phyloP scores from a whole-genome alignment of 2,888 invertebrate genomes.

The Dascillus cervinus region DNA sequence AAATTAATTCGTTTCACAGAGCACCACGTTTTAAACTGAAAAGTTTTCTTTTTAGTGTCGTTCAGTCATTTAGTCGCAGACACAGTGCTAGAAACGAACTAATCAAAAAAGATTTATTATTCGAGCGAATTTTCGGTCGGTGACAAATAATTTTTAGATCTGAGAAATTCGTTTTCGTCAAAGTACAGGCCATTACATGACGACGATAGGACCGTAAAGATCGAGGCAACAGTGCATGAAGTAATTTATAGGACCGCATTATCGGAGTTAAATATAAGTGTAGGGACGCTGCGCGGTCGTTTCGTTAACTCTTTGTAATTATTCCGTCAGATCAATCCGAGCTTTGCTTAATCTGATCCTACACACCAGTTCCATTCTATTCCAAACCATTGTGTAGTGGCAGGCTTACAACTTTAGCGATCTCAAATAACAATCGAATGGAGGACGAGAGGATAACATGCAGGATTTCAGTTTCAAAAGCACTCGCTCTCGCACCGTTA shows the following conservation, averaged over 20 bases:
- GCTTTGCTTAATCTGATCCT: slow-evolving; percentile 24
- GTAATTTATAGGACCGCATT: too few relatives aligned
- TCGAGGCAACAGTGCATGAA: too few relatives aligned
- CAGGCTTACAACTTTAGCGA: slow-evolving; percentile 22
- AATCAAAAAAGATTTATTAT: slow-evolving; percentile 13
- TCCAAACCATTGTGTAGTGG: slow-evolving; percentile 23
- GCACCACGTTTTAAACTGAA: slow-evolving; percentile 19
- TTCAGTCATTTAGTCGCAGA: slow-evolving; percentile 23
- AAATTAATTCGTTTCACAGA: slow-evolving; percentile 31
- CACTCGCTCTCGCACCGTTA: slow-evolving; percentile 18
- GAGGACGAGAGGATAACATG: slow-evolving; percentile 25
- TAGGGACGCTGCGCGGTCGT: slow-evolving; percentile 23
- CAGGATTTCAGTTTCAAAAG: slow-evolving; percentile 23
- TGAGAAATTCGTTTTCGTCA: too few relatives aligned
- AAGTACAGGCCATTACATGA: too few relatives aligned
- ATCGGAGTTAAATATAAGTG: too few relatives aligned
- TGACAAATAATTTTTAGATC: too few relatives aligned
- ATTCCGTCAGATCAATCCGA: slow-evolving; percentile 21
- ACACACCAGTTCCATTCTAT: slow-evolving; percentile 19
- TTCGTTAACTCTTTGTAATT: slow-evolving; percentile 23
- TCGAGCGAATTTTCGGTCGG: slow-evolving; percentile 6
- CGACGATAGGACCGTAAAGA: too few relatives aligned
- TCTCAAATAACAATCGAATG: slow-evolving; percentile 19
- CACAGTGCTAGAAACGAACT: slow-evolving; percentile 8
- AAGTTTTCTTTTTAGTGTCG: slow-evolving; percentile 22